These are phyloP conservation scores for Drosophila ohnishii DNA, from an alignment of 1,140 invertebrate genomes.

Conservation along the genomic window DNA sequence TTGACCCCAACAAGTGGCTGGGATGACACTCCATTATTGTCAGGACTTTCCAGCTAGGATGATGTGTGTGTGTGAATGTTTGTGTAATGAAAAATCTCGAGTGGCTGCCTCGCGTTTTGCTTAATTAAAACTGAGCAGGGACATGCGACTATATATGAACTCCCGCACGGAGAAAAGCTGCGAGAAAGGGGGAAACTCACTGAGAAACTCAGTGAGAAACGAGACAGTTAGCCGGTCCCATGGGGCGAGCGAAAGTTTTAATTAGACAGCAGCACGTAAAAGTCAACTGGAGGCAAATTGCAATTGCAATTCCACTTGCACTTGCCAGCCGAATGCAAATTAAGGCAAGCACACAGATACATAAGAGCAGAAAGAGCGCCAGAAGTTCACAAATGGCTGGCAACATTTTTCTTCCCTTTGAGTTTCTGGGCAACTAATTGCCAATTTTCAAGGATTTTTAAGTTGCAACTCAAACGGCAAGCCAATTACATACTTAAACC, in stretches of 20 bases:
- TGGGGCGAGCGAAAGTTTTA: constrained; percentile 66
- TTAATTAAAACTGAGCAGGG: constrained; percentile 77
- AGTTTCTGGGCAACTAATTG: constrained; percentile 36
- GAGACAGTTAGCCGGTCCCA: constrained; percentile 32
- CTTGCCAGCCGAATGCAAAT: constrained; percentile 62
- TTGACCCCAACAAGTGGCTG: constrained; percentile 41
- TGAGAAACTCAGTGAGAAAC: constrained; percentile 1
- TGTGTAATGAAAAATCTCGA: constrained; percentile 73
- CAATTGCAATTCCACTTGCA: constrained; percentile 69
- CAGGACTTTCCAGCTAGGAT: not conserved
- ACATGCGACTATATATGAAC: constrained; percentile 31
- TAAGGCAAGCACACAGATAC: constrained; percentile 54
- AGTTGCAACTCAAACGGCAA: not conserved
- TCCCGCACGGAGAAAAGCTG: constrained; percentile 22
- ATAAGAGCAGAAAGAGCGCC: constrained; percentile 11
- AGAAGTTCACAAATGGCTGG: constrained; percentile 27
- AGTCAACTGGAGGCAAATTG: constrained; percentile 73
- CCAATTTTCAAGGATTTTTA: constrained; percentile 16
- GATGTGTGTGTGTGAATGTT: not conserved
- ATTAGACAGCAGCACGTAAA: constrained; percentile 77
- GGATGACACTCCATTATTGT: constrained; percentile 21
- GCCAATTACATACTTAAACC: not conserved
- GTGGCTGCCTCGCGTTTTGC: constrained; percentile 70
- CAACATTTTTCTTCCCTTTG: constrained; percentile 26
- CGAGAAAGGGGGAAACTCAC: not conserved